These are phyloP conservation scores for Ochropleura leucogaster DNA, from an alignment of 2,888 invertebrate species.

Conservation along the genomic window DNA sequence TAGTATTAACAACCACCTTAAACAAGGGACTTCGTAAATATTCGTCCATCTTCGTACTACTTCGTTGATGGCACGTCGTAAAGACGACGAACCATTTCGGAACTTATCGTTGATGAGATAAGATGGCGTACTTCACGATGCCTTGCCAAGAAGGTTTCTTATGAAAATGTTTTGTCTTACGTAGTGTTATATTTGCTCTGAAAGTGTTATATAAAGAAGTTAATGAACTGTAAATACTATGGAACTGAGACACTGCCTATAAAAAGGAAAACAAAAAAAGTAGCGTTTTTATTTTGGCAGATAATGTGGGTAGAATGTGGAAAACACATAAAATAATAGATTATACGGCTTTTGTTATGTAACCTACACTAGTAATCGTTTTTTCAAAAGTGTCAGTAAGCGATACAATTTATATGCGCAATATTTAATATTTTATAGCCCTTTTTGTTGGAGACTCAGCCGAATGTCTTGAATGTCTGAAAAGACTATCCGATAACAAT, in stretches of 20 bases:
- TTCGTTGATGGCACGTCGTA: slow-evolving; percentile 51
- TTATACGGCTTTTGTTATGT: too few species aligned
- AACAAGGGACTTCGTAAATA: slow-evolving; percentile 38
- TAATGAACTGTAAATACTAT: slow-evolving; percentile 25
- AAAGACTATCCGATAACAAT: too few species aligned
- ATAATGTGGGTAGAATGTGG: background rate
- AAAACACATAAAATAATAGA: background rate
- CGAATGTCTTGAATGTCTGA: too few species aligned
- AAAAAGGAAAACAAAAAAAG: background rate
- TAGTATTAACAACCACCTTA: slow-evolving; percentile 24
- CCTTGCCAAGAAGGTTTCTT: slow-evolving; percentile 25
- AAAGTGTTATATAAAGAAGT: slow-evolving; percentile 1
- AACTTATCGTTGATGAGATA: slow-evolving; percentile 54
- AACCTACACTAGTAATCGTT: too few species aligned
- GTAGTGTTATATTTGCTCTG: background rate
- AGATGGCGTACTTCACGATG: slow-evolving; percentile 4
- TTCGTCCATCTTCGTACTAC: slow-evolving; percentile 35
- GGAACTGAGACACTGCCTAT: background rate
- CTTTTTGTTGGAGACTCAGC: too few species aligned
- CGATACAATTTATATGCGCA: background rate
- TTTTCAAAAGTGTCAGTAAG: background rate
- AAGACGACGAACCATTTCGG: slow-evolving; percentile 38
- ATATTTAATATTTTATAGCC: background rate
- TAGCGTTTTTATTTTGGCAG: background rate
- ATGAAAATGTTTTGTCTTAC: slow-evolving; percentile 16